Base-by-base conservation (phyloP, 2,113 vertebrate genomes). In the Mirounga angustirostris region DNA sequence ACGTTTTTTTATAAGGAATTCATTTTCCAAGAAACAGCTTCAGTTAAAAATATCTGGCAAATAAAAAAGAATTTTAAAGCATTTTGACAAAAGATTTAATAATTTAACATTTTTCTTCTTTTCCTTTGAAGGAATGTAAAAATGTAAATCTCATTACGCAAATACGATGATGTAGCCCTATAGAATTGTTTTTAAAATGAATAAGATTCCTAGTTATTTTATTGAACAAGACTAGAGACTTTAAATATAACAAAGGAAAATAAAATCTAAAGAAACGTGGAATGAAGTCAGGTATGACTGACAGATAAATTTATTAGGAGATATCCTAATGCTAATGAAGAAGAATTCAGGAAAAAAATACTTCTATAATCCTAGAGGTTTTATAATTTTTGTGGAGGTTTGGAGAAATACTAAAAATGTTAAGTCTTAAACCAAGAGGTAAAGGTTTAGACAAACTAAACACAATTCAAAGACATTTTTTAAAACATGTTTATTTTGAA, bases 61-160 rank as follows among this genome's bases (percentile, higher is more conserved):
- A 90, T 94, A 95, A 92, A 94, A 92, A 93, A 94, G 59, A 92
- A 85, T 93, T 95, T 85, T 95, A 54, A 96, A 96, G 71, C 36
- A 86, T 93, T 97, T 87, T 97, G 59, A 96, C 89, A 94, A 95
- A 95, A 97, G 40, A 89, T 74, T 97, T 97, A 95, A 97, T 95
- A 98, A 98, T 97, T 97, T 97, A 96, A 54, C 19, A 76, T 76
- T 84, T 80, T 83, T 65, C 22, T 89, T 74, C 7, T 93, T 94
- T 94, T 89, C 7, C 40, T 96, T 94, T 96, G 69, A 93, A 95
- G 86, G 19, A 90, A 73, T 88, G 28, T 80, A 92, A 78, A 95
- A 92, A 61, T 84, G 14, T 91, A 95, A 94, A 91, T 95, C 19
- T 94, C 26, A 24, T 94, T 96, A 78, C 46, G 94, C 87, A 97